Conservation (phyloP, 2,797 vertebrate genomes). For the Characodon lateralis region DNA sequence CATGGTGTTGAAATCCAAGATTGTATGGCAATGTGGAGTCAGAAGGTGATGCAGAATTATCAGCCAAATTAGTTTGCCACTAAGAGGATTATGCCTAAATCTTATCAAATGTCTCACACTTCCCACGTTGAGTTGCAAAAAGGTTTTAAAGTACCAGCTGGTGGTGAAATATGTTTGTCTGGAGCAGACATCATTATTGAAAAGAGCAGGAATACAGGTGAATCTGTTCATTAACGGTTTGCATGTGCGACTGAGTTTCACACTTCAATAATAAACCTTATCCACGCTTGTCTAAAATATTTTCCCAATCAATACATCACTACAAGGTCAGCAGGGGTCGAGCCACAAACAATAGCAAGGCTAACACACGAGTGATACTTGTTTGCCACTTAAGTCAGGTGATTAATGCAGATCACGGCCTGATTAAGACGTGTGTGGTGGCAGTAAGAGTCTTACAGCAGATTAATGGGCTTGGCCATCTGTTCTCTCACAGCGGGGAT, state of each 20-base stretch:
- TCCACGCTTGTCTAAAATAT: conserved; percentile 23
- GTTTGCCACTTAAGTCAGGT: conserved; percentile 81
- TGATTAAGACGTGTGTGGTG: conserved; percentile 80
- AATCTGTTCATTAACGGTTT: conserved; percentile 11
- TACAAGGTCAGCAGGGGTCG: conserved; percentile 64
- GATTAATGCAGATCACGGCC: conserved; percentile 82
- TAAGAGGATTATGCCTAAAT: conserved; percentile 78
- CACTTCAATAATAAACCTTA: conserved; percentile 25
- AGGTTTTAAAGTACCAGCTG: conserved; percentile 51
- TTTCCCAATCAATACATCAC: conserved; percentile 44
- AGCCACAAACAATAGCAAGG: conserved; percentile 56
- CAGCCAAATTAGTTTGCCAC: conserved; percentile 79
- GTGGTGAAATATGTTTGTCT: conserved; percentile 37
- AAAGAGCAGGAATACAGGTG: conserved; percentile 30
- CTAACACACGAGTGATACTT: conserved; percentile 73
- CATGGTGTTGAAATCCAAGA: conserved; percentile 73
- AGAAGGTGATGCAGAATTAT: conserved; percentile 77
- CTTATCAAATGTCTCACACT: conserved; percentile 75
- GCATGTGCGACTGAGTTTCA: conserved; percentile 22
- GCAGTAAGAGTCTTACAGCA: conserved; percentile 78
- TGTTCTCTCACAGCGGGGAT: conserved; percentile 75
- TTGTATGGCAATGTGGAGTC: conserved; percentile 69
- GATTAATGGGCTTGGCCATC: conserved; percentile 80
- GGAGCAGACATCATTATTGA: conserved; percentile 18
- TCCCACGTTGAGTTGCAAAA: conserved; percentile 52